Base-by-base conservation (phyloP, 2,797 vertebrate genomes). In the Tapirus indicus region DNA sequence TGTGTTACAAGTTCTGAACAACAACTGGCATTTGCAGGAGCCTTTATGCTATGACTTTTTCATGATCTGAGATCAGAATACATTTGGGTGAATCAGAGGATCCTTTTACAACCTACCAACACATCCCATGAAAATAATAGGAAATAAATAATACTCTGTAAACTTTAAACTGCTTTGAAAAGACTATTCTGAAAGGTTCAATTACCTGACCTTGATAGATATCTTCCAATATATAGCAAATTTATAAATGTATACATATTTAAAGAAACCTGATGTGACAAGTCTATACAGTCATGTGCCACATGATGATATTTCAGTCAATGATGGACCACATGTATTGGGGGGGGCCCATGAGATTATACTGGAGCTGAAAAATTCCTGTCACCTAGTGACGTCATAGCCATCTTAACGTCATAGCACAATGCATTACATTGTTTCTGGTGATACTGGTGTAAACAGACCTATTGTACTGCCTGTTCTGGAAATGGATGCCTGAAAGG, bases 171-270 rank as follows among this genome's bases (percentile, higher is more conserved):
- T 86, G 17, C 41, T 82, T 54, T 82, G 38, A 90, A 88, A 88
- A 47, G 12, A 58, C 80, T 91, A 71, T 91, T 44, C 23, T 62
- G 52, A 97, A 94, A 92, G 11, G 5, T 88, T 94, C 72, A 77
- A 90, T 49, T 97, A 97, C 90, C 71, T 27, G 0, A 93, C 27
- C 83, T 71, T 97, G 83, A 95, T 93, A 85, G 64, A 85, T 80
- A 69, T n/a, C 80, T 97, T 79, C 29, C 84, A 86, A 35, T 96
- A 89, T 97, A 93, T 54, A 68, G 58, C 60, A 71, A 93, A 58
- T 97, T 88, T 98, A 68, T 78, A 89, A 79, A 91, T 90, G 64
- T 77, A 74, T 80, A 35, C 25, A 49, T 62, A 68, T 95, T 83
- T 91, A 66, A 93, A 60, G 69, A 97, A 86, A 88, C 68, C 68